Base-by-base conservation (phyloP, 1,140 invertebrate genomes). In the Ceratoteleas bidentatus region DNA sequence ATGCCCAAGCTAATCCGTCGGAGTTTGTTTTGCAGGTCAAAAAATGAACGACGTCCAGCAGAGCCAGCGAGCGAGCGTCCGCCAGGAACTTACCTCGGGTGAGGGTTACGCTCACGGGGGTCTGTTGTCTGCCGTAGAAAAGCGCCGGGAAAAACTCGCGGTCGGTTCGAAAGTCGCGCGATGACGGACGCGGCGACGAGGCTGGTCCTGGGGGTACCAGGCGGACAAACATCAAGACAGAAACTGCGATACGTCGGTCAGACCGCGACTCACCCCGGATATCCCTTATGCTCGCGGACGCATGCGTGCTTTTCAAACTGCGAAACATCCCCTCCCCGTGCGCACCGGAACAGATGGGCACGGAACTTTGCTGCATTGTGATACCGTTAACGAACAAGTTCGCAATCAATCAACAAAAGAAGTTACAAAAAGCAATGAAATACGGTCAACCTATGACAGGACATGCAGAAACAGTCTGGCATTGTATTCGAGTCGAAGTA, bases 221-320 rank as follows among this genome's bases (percentile, higher is more conserved):
- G 88, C 90, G 89, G 86, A 90, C 90, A 91, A 91, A 91, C 89
- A 91, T 91, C 90, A 85, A 88, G 87, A 76, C 84, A 90, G 90
- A 88, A 88, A 91, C 90, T 91, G 90, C 90, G 89, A 90, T 90
- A 88, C 88, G 86, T 87, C 75, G 88, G 86, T 82, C 85, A 76
- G 84, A 83, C 84, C 79, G 84, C 84, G 85, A 84, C 83, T 88
- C 85, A 87, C 85, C 86, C 90, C 83, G 84, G 85, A 87, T 85
- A 79, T 86, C 83, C 77, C 81, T 86, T 83, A 81, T 60, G 73
- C 77, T 75, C 62, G 10, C 53, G 70, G 82, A 88, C 90, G 90
- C 90, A 91, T 91, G 90, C 90, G 90, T 89, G 84, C 80, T 84
- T 88, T 90, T 90, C 85, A 85, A 91, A 87, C 86, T 83, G 85